Evolutionary conservation across 2,888 invertebrate species (phyloP), one percentile per base, ranked within the genome.

Genomic region (Rhopalosiphum nymphaeae): DNA sequence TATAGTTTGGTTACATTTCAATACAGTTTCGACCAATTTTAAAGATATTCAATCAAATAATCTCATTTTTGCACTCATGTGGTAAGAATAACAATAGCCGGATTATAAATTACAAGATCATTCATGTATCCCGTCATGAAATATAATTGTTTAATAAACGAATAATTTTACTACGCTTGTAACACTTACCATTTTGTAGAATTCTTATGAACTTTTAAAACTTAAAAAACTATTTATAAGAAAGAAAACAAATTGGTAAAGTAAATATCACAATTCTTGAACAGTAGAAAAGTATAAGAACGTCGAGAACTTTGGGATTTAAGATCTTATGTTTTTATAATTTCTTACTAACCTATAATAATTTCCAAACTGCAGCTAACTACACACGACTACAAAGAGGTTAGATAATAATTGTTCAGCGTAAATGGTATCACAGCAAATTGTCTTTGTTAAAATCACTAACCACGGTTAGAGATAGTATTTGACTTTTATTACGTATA

Each of bases 261-360:
- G 42, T 42, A 85, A 44, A 85, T 85, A 44, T 44, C 16, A 88
- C 25, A 67, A n/a, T 67, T 67, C n/a, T 13, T n/a, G n/a, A n/a
- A 67, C n/a, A 78, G 16, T 61, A 11, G 29, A 67, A 61, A 26
- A 67, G n/a, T 61, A 29, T 0, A 4, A 29, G 29, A 61, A n/a
- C 67, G n/a, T 13, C 16, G 7, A 78, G 36, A 78, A 42, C 36
- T 78, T 36, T 36, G 21, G 1, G 21, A 25, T 78, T 67, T 67
- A n/a, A n/a, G n/a, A 88, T 88, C 56, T 53, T 44, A 86, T 49
- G 29, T 49, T 67, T 92, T 13, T 78, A 78, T 78, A 78, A 36
- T 78, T 78, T 78, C 21, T 56, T 49, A 53, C 61, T 93, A 93
- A 93, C 92, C 92, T 93, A 93, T 13, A 92, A 92, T 36, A 29